Percentiles rank a stretch among this genome's conserved stretches.
phyloP scores from a whole-genome alignment of 2,113 vertebrate species.

The Podarcis muralis region DNA sequence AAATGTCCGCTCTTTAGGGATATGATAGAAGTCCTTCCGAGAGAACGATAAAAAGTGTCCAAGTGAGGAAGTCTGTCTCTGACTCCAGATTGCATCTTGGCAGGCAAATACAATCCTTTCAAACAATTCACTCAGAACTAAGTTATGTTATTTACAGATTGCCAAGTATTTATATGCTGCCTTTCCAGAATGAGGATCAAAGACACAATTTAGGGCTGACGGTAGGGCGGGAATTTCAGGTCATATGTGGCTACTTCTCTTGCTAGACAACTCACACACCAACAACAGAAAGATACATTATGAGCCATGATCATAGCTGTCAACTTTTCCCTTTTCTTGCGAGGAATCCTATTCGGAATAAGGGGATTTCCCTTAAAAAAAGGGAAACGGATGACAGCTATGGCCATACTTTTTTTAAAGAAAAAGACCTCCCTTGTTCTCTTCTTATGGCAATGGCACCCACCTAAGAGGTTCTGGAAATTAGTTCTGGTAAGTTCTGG shows the following conservation, averaged over 20 bases:
- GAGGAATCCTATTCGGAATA: too few relatives aligned
- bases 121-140: neutral
- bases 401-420: too few relatives aligned
- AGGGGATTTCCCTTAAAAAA: too few relatives aligned
- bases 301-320: too few relatives aligned
- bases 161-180: too few relatives aligned
- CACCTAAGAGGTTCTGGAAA: too few relatives aligned
- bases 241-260: neutral
- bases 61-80: neutral
- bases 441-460: too few relatives aligned
- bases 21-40: neutral
- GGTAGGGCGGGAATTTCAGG: neutral
- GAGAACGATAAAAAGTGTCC: slow-evolving; percentile 4
- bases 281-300: neutral
- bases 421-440: too few relatives aligned
- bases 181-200: neutral
- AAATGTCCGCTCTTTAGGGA: neutral
- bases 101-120: neutral
- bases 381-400: too few relatives aligned
- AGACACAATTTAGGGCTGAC: neutral
- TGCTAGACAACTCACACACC: neutral
- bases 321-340: too few relatives aligned
- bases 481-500: too few relatives aligned
- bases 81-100: neutral
- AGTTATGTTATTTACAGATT: neutral